Percentiles rank a stretch among this genome's conserved stretches.
phyloP scores from a whole-genome alignment of 2,113 vertebrate species.

The Tetrao urogallus region DNA sequence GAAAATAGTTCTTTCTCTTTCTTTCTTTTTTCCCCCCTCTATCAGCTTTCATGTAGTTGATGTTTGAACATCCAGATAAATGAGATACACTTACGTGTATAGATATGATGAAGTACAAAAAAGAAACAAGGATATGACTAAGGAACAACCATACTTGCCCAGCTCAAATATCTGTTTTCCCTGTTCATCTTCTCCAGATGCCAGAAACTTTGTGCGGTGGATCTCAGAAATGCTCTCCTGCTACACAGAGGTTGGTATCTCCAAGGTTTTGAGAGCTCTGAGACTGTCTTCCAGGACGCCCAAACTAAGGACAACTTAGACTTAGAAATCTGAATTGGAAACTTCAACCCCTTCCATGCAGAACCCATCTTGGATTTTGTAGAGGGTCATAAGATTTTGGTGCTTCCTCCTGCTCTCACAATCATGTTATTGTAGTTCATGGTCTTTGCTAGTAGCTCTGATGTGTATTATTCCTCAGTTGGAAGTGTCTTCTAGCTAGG shows the following conservation, averaged over 20 bases:
- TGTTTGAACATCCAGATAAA: not conserved
- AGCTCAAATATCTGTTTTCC: not conserved
- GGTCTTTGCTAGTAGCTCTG: not conserved
- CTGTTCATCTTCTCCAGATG: not conserved
- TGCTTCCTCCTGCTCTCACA: not conserved
- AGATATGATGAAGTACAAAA: not conserved
- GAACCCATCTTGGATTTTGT: fast-evolving
- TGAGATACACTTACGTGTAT: fast-evolving
- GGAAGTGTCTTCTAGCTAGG: not conserved
- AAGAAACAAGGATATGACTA: not conserved
- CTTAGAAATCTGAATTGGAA: not conserved
- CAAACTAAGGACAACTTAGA: not conserved
- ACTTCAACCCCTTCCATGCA: not conserved
- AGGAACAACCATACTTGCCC: not conserved
- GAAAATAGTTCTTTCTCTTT: fast-evolving
- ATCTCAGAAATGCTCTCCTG: not conserved
- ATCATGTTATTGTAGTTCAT: not conserved
- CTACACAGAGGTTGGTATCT: no score
- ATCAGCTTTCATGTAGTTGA: not conserved
- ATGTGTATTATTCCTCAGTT: no score
- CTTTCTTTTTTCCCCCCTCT: not conserved
- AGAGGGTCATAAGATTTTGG: no score
- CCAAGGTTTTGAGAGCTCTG: not conserved
- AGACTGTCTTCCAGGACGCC: not conserved
- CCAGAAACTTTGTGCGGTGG: no score